A percentile compares a stretch with the other conserved stretches of the same genome.
These are phyloP conservation scores for Tinamus major DNA, from an alignment of 2,797 vertebrate genomes.

Conservation along the genomic window DNA sequence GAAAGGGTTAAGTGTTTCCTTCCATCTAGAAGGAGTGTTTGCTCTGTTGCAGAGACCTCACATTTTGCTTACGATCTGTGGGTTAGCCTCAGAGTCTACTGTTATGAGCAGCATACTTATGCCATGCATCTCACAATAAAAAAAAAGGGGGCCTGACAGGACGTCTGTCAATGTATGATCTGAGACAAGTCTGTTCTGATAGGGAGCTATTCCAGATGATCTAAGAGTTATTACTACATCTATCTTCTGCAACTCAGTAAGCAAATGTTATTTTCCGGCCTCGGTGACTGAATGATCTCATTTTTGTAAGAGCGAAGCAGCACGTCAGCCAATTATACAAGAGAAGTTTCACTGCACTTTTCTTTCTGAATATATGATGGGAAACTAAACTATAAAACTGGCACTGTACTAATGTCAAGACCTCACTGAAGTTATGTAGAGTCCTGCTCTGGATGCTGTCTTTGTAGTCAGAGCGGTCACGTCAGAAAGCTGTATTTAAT, in stretches of 20 bases:
- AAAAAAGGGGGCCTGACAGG: not conserved
- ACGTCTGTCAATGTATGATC: not conserved
- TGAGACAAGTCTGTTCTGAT: rapidly evolving
- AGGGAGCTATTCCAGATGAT: not conserved
- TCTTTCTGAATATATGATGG: not conserved
- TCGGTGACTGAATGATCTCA: not conserved
- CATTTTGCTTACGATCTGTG: not conserved
- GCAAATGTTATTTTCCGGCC: not conserved
- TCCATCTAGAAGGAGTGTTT: not conserved
- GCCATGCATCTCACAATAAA: not conserved
- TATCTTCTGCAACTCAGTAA: not conserved
- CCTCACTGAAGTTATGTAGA: not conserved
- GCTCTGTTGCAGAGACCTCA: rapidly evolving
- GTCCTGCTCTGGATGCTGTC: not conserved
- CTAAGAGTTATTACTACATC: not conserved
- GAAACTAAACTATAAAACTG: not conserved
- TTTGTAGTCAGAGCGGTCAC: not conserved
- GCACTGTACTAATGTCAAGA: not conserved
- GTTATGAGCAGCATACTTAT: not conserved
- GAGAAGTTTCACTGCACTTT: not conserved
- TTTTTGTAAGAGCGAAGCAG: not conserved
- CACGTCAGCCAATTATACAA: not conserved
- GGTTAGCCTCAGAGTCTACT: not conserved
- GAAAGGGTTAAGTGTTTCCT: not conserved
- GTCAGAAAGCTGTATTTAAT: not conserved